A percentile compares a stretch with the other conserved stretches of the same genome.
These are phyloP conservation scores for Lamellibrachia columna DNA, from an alignment of 2,888 invertebrate species.

Conservation along the genomic window DNA sequence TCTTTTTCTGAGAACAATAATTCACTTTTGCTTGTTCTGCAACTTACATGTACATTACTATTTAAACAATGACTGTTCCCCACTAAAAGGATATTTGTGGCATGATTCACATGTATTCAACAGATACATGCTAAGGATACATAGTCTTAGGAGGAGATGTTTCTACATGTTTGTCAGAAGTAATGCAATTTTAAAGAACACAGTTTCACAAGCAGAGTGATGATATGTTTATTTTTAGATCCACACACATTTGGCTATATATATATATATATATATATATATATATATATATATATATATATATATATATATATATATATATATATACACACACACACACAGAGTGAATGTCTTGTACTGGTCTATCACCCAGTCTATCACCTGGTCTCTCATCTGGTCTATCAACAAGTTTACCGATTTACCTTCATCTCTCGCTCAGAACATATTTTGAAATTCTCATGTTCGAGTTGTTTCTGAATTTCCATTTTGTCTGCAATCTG, in stretches of 20 bases:
- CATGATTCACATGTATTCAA: not conserved
- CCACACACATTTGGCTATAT: not conserved
- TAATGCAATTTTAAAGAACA: no score
- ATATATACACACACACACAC: no score
- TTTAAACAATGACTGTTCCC: not conserved
- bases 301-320: no score
- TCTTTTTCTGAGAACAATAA: not conserved
- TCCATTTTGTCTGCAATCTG: slow-evolving; percentile 18
- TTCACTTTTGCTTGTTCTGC: no score
- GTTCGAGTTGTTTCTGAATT: slow-evolving; percentile 18
- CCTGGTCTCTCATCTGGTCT: not conserved
- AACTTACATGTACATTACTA: not conserved
- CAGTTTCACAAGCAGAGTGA: not conserved
- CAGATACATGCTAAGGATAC: not conserved
- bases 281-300: no score
- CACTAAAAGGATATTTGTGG: not conserved
- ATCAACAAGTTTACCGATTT: not conserved
- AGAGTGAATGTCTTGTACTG: no score
- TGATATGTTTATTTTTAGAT: not conserved
- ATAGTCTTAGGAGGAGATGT: not conserved
- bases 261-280: no score
- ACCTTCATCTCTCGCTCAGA: slow-evolving; percentile 22
- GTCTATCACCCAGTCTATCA: no score
- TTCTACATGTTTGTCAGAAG: no score
- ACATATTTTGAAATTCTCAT: slow-evolving; percentile 16